Base-by-base conservation (phyloP, 2,113 vertebrate genomes). In the Cyphomyrus plagiostoma region DNA sequence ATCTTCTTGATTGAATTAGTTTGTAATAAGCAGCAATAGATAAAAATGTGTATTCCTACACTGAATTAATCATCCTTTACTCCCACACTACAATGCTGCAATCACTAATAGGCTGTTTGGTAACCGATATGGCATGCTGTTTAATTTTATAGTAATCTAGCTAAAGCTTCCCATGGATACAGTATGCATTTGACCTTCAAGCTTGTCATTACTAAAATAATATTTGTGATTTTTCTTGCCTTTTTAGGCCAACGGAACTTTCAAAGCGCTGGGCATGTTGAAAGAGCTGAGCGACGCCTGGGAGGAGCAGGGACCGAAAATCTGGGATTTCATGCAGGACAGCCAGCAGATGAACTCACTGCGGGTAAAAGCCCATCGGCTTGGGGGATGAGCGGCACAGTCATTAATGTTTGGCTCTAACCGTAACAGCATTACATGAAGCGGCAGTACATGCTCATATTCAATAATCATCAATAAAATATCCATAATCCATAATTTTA, bases 201-300 rank as follows among this genome's bases (percentile, higher is more conserved):
- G 46, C 49, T 86, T 23, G 10, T 35, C n/a, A 52, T 52, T 39
- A 52, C 26, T 30, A 50, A 86, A 74, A 17, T 49, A 9, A 74
- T 17, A 30, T 52, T 86, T 88, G 49, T 50, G 17, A 70, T 56
- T 86, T 86, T 4, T 88, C 13, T 91, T 62, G 88, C 19, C 89
- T 91, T 91, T 93, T 90, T 92, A 99, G 98, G 98, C 98, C 91
- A 99, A 99, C 90, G 95, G 94, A 91, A 99, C 98, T 0, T 99
- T 99, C 93, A 94, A 96, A 87, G 94, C 98, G 42, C 91, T 99
- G 92, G 96, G 96, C 88, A 96, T 95, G 90, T 95, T 99, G 48
- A 95, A 95, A 89, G 97, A 98, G 87, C 93, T 99, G 0, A 95
- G 95, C 56, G 97, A 96, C 86, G 95, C 95, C 89, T 99, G 98